These are phyloP conservation scores for Dermochelys coriacea DNA, from an alignment of 2,797 vertebrate species.

Conservation along the genomic window DNA sequence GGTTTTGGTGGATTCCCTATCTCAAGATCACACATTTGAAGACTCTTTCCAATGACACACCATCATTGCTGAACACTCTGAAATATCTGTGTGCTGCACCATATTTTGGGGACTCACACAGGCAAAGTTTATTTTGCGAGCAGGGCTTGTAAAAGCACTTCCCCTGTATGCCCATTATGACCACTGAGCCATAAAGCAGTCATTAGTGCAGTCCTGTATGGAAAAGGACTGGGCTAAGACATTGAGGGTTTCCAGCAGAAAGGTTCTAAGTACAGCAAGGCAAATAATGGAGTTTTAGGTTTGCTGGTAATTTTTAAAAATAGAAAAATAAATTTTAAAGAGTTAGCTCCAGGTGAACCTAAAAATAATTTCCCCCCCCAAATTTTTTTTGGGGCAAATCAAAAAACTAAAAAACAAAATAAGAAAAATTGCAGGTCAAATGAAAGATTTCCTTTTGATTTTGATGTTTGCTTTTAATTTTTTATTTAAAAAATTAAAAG, in stretches of 20 bases:
- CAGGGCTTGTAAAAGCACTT: neutral
- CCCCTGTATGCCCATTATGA: neutral
- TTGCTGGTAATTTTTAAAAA: neutral
- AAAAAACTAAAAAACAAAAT: neutral
- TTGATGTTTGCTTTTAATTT: neutral
- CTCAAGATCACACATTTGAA: neutral
- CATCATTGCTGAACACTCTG: neutral
- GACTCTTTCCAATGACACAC: neutral
- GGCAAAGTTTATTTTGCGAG: neutral
- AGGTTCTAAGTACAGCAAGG: neutral
- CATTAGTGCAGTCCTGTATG: neutral
- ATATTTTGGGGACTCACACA: neutral
- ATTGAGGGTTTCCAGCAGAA: neutral
- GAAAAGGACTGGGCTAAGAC: neutral
- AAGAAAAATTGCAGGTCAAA: neutral
- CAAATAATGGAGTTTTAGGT: neutral
- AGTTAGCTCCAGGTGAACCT: neutral
- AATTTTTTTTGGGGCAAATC: neutral
- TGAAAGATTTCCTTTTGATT: neutral
- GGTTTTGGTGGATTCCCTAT: neutral
- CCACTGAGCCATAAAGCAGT: neutral
- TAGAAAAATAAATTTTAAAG: neutral
- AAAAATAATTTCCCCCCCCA: neutral
- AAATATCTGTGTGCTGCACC: neutral
- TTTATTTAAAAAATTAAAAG: neutral